Base-by-base conservation (phyloP, 92 coral and sea anemone species). In the Bergia puertoricense region DNA sequence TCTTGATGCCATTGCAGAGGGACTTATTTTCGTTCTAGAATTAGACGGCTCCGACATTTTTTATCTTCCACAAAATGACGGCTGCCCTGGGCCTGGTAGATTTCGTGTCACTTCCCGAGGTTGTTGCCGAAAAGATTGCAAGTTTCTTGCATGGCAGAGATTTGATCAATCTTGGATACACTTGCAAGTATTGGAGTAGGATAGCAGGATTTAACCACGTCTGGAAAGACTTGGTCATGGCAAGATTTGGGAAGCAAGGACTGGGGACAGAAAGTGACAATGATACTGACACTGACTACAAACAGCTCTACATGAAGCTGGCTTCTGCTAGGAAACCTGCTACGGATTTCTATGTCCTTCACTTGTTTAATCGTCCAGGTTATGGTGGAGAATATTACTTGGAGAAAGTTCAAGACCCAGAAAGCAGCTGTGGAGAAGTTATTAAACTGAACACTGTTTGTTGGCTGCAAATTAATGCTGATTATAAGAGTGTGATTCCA, bases 121-220 rank as follows among this genome's bases (percentile, higher is more conserved):
- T 92, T 36, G 96, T 76, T 68, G 92, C 95, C 10, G 95, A 92
- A 81, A 91, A 88, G 44, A 92, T 92, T 8, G 96, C 95, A 16
- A 81, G 91, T 69, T 91, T 88, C 77, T 74, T 94, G 18, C 73
- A 88, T 73, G 95, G 96, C 13, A 37, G 72, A 68, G 96, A 94
- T 85, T 89, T 94, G 18, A 83, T 94, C 50, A 92, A 89, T 67
- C 93, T 94, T 74, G 92, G 96, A 42, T 86, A 76, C 77, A 94
- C 96, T 30, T 90, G 96, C 67, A 92, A 59, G 89, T 94, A 69
- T 46, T 92, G 96, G 96, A 68, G 89, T 76, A 80, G 86, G 2
- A 77, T 94, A 38, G 86, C 91, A 10, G 67, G 48, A 42, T 82
- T 81, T 79, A 90, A 92, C 85, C 69, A 75, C 66, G 86, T 94